Conservation (phyloP, 2,797 vertebrate genomes). For the Sebastes goodei region DNA sequence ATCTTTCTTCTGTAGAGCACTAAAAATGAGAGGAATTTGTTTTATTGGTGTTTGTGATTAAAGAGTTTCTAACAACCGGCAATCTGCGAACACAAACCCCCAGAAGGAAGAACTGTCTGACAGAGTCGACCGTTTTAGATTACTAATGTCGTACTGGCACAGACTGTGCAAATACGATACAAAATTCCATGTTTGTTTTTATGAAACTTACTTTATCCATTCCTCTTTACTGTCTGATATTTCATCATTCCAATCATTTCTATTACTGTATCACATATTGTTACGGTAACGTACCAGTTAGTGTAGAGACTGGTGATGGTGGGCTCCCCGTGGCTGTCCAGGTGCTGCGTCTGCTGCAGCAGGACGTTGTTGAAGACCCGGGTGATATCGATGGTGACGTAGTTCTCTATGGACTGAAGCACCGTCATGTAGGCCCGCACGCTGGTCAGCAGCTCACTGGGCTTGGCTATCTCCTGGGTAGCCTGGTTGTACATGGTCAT, state of each 20-base stretch:
- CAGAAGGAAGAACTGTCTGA: too few species aligned
- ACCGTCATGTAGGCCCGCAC: constrained; percentile 99
- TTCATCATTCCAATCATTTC: too few species aligned
- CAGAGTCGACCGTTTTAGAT: not conserved
- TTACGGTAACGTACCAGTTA: constrained; percentile 86
- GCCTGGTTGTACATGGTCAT: constrained; percentile 99
- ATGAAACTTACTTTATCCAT: too few species aligned
- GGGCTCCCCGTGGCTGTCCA: constrained; percentile 98
- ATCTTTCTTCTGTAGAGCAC: not conserved
- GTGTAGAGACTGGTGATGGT: constrained; percentile 99
- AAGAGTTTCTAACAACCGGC: not conserved
- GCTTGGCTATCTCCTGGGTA: constrained; percentile 99
- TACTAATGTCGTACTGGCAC: not conserved
- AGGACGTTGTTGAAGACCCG: constrained; percentile 99
- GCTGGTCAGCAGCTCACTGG: constrained; percentile 96
- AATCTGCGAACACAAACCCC: not conserved
- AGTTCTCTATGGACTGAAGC: constrained; percentile 98
- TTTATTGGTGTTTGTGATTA: too few species aligned
- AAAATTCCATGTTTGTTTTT: not conserved
- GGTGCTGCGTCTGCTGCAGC: constrained; percentile 98
- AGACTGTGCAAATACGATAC: not conserved
- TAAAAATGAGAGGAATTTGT: not conserved
- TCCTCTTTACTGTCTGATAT: too few species aligned
- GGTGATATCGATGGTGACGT: constrained; percentile 99
- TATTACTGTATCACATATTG: too few species aligned